Evolutionary conservation across 2,113 vertebrate genomes (phyloP).

Genomic region (Pelobates fuscus): DNA sequence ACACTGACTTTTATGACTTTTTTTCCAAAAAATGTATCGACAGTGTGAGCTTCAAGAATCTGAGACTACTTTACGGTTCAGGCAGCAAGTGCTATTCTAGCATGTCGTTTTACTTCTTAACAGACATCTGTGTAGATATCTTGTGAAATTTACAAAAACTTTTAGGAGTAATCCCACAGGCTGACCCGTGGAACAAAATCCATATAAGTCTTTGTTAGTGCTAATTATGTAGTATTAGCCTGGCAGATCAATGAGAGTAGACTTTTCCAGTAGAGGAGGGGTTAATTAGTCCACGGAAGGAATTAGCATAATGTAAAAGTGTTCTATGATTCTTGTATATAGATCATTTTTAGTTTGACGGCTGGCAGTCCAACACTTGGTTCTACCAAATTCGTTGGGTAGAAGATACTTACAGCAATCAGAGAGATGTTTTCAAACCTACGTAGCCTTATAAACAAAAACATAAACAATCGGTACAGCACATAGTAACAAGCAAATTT

Average conservation of each 20-base stretch:
- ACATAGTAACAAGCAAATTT: too few species aligned
- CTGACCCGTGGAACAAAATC: conserved; percentile 62
- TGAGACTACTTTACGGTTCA: conserved; percentile 57
- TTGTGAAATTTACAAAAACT: conserved; percentile 80
- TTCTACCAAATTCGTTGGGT: conserved; percentile 20
- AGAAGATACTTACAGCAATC: conserved; percentile 29
- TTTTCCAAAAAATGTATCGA: conserved; percentile 56
- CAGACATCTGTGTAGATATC: conserved; percentile 58
- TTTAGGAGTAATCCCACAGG: conserved; percentile 70
- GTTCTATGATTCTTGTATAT: conserved; percentile 25
- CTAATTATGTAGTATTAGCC: conserved; percentile 73
- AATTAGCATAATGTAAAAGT: conserved; percentile 43
- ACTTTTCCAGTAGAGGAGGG: conserved; percentile 49
- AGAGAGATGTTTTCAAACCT: background rate
- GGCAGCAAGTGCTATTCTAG: conserved; percentile 51
- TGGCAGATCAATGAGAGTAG: conserved; percentile 56
- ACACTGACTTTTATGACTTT: conserved; percentile 61
- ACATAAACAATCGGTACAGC: too few species aligned
- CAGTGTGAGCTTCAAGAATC: conserved; percentile 61
- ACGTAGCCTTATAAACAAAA: too few species aligned
- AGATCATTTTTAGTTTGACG: conserved; percentile 17
- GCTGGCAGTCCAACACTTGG: conserved; percentile 23
- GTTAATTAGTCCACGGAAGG: conserved; percentile 61
- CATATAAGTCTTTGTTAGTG: conserved; percentile 63
- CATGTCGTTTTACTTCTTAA: conserved; percentile 22